Base-by-base conservation (phyloP, 2,888 invertebrate genomes). In the Tetragonisca angustula region DNA sequence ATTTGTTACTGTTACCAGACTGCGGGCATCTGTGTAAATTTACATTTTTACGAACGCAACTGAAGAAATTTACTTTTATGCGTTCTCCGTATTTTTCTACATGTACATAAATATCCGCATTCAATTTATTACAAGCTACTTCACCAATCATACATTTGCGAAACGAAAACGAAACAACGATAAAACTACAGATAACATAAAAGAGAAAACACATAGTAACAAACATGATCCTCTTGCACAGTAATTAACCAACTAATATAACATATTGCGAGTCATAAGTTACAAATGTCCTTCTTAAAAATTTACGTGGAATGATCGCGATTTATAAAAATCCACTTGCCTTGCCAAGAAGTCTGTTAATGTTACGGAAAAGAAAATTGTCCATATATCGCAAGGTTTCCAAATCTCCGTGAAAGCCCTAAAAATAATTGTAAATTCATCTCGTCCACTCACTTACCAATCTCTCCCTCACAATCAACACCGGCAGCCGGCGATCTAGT, bases 381-480 rank as follows among this genome's bases (percentile, higher is more conserved):
- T 59, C 56, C 5, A n/a, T 36, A 32, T 71, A 67, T 79, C 73
- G 68, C 79, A 74, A 69, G 21, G 9, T 43, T n/a, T 70, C 11
- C 13, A 52, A 68, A 52, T 68, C 50, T 70, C 54, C n/a, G 19
- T 17, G 32, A 32, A 36, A 70, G 49, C 19, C 19, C 9, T 9
- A 11, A 19, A 24, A 50, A 49, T 24, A 64, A 64, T 27, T 17
- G 17, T 17, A 21, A 13, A 32, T 64, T 24, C 21, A 9, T 70
- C 21, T 24, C 15, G 27, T 52, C 49, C 19, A 32, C 62, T 69
- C 67, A n/a, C 79, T 79, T 61, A 52, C 59, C 79, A 24, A 17
- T 61, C 49, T 52, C 65, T 32, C 43, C 71, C 59, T 73, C 36
- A 19, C 59, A 52, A 77, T 77, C 56, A 9, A 32, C 49, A n/a